Evolutionary conservation across 2,888 invertebrate species (phyloP).

Genomic region (Rotaria magnacalcarata): DNA sequence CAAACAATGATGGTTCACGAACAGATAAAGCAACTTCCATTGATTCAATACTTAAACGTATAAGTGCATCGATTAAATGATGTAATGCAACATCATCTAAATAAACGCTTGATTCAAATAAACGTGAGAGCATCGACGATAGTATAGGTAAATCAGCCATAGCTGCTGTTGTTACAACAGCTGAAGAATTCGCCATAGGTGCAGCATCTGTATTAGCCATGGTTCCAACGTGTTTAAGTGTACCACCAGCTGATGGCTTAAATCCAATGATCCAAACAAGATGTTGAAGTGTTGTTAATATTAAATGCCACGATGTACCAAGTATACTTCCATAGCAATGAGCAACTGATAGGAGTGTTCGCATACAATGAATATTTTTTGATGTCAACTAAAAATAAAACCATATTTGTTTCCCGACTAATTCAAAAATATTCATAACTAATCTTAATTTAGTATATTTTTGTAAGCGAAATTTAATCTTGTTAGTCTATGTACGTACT

Average conservation of each 20-base stretch:
- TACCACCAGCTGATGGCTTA: constrained; percentile 87
- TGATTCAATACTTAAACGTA: constrained; percentile 88
- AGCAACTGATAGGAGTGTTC: constrained; percentile 79
- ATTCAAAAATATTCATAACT: no score
- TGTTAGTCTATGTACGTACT: no score
- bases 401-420: no score
- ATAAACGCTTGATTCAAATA: constrained; percentile 72
- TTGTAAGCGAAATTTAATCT: no score
- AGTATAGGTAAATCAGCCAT: constrained; percentile 87
- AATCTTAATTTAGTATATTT: no score
- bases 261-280: constrained; percentile 67
- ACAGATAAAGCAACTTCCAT: constrained; percentile 94
- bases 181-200: constrained; percentile 49
- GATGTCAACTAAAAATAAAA: constrained; percentile 68
- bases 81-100: constrained; percentile 88
- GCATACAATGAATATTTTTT: constrained; percentile 92
- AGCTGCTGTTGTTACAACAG: constrained; percentile 81
- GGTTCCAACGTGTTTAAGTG: constrained; percentile 65
- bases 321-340: constrained; percentile 85
- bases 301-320: constrained; percentile 89
- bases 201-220: constrained; percentile 46
- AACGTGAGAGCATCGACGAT: constrained; percentile 68
- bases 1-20: constrained; percentile 89
- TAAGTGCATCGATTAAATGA: constrained; percentile 89
- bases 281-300: constrained; percentile 80